These are phyloP conservation scores for Sinelater perroti DNA, from an alignment of 2,888 invertebrate species.

Conservation along the genomic window DNA sequence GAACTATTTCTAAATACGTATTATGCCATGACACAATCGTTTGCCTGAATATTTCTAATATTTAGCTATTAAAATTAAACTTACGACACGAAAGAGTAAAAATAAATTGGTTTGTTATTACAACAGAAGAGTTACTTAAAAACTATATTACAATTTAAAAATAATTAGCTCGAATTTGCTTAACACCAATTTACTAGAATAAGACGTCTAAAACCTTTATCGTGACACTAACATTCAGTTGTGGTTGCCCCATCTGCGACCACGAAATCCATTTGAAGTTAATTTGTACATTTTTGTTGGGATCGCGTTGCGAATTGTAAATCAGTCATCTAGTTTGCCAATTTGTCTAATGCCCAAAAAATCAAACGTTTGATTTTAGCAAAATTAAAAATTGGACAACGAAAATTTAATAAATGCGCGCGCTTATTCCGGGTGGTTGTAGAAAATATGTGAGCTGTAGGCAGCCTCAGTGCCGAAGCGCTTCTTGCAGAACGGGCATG, in stretches of 20 bases:
- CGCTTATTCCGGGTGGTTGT: constrained; percentile 60
- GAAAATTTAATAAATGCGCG: neutral
- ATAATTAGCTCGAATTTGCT: too few relatives aligned
- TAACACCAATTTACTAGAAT: too few relatives aligned
- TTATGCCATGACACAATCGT: neutral
- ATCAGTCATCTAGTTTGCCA: too few relatives aligned
- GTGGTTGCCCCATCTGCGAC: too few relatives aligned
- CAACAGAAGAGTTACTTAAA: neutral
- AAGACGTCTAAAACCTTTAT: too few relatives aligned
- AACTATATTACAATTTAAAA: too few relatives aligned
- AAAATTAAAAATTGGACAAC: neutral
- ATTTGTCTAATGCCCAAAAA: neutral
- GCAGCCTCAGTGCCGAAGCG: constrained; percentile 60
- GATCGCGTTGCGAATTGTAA: too few relatives aligned
- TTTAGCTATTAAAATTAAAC: neutral
- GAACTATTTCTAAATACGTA: constrained; percentile 16
- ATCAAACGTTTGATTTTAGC: neutral
- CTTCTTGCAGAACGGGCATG: constrained; percentile 61
- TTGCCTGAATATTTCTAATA: neutral
- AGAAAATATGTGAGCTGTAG: constrained; percentile 61
- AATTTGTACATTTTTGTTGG: too few relatives aligned
- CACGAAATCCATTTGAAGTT: too few relatives aligned
- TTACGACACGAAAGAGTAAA: neutral
- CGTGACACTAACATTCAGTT: too few relatives aligned
- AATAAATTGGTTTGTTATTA: neutral